A percentile compares a stretch with the other conserved stretches of the same genome.
phyloP scores from a whole-genome alignment of 2,113 vertebrate genomes.

The Formicarius rufipectus region DNA sequence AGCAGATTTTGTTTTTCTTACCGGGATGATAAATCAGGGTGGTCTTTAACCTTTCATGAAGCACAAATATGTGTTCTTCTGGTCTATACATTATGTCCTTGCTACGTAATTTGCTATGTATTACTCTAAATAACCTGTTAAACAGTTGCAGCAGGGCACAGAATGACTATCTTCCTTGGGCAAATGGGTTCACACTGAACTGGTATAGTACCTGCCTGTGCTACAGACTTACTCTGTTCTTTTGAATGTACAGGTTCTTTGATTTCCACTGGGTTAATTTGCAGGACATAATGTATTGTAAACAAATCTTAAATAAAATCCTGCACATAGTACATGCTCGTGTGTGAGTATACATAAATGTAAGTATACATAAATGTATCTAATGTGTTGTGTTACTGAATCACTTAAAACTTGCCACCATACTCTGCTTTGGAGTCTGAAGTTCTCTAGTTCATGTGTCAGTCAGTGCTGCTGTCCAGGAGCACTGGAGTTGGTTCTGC shows the following conservation, averaged over 20 bases:
- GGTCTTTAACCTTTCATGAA: not conserved
- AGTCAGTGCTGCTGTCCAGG: not conserved
- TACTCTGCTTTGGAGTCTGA: not conserved
- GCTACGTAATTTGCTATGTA: not conserved
- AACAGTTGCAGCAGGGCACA: not conserved
- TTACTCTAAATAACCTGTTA: not conserved
- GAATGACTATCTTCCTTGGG: not conserved
- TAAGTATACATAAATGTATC: not conserved
- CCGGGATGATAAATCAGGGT: not conserved
- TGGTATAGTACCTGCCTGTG: not conserved
- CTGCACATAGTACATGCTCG: not conserved
- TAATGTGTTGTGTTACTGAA: not conserved
- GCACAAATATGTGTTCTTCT: not conserved
- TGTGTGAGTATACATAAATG: not conserved
- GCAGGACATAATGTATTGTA: not conserved
- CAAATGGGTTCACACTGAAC: not conserved
- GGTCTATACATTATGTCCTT: not conserved
- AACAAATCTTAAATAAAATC: not conserved
- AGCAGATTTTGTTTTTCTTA: not conserved
- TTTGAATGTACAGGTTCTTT: not conserved
- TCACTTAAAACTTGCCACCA: not conserved
- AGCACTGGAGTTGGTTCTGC: not conserved
- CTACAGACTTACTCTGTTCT: not conserved
- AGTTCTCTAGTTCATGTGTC: not conserved
- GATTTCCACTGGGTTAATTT: not conserved